A percentile compares a stretch with the other conserved stretches of the same genome.
phyloP scores from a whole-genome alignment of 2,888 invertebrate genomes.

The Lapara coniferarum region DNA sequence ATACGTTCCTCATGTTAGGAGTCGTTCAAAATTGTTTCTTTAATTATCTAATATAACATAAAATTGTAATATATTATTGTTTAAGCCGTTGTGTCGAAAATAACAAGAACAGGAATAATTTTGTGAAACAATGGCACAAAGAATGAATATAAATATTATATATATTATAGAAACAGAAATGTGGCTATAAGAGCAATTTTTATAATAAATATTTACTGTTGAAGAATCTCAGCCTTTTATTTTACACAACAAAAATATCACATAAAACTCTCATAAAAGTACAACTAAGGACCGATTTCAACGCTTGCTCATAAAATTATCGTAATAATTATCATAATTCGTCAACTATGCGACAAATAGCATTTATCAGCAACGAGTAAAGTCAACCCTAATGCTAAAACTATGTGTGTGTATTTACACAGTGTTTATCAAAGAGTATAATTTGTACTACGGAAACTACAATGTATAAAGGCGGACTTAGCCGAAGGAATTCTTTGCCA shows the following conservation, averaged over 20 bases:
- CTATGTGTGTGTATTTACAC: too few relatives aligned
- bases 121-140: slow-evolving; percentile 84
- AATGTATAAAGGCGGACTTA: too few relatives aligned
- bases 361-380: too few relatives aligned
- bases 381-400: too few relatives aligned
- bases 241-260: slow-evolving; percentile 36
- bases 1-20: slow-evolving; percentile 72
- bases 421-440: too few relatives aligned
- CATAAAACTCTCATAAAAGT: too few relatives aligned
- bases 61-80: slow-evolving; percentile 82
- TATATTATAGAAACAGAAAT: slow-evolving; percentile 83
- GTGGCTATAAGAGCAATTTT: slow-evolving; percentile 84
- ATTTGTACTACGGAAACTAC: too few relatives aligned
- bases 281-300: too few relatives aligned
- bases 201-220: slow-evolving; percentile 85
- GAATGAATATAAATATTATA: slow-evolving; percentile 83
- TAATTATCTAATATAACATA: slow-evolving; percentile 76
- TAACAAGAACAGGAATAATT: slow-evolving; percentile 84
- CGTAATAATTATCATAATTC: too few relatives aligned
- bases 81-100: slow-evolving; percentile 83
- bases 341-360: too few relatives aligned
- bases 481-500: too few relatives aligned
- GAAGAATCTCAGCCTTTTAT: slow-evolving; percentile 74
- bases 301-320: too few relatives aligned
- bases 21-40: slow-evolving; percentile 73